Conservation (phyloP, 1,140 invertebrate genomes). For the Pachypeltis micranthus region DNA sequence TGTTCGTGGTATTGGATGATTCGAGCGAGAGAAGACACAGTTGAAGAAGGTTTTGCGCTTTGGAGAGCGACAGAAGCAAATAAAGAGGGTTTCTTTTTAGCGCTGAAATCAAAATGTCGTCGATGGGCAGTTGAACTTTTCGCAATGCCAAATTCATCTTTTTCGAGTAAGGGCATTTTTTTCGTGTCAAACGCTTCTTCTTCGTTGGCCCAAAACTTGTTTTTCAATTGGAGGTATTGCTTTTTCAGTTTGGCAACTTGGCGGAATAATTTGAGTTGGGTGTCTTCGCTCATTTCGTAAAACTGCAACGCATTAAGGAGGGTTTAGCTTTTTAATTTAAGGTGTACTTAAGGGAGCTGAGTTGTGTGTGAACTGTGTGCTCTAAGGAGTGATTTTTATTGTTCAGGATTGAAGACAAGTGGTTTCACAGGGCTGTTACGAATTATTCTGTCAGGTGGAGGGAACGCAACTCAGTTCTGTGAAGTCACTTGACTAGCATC, state of each 20-base stretch:
- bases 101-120: neutral
- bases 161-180: neutral
- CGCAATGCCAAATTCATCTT: neutral
- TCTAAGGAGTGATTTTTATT: too few species aligned
- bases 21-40: neutral
- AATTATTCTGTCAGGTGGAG: too few species aligned
- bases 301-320: too few species aligned
- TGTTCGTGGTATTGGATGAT: neutral
- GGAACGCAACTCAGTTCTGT: too few species aligned
- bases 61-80: neutral
- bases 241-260: neutral
- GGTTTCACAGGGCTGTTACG: too few species aligned
- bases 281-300: conserved; percentile 1
- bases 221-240: neutral
- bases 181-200: neutral
- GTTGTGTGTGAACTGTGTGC: too few species aligned
- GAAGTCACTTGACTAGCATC: too few species aligned
- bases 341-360: too few species aligned
- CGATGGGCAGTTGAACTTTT: too few species aligned
- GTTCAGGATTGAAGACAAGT: too few species aligned
- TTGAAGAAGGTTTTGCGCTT: neutral
- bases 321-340: too few species aligned
- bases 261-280: neutral
- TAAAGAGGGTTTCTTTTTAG: neutral
- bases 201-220: neutral